Base-by-base conservation (phyloP, 2,113 vertebrate genomes). In the Salvelinus alpinus region DNA sequence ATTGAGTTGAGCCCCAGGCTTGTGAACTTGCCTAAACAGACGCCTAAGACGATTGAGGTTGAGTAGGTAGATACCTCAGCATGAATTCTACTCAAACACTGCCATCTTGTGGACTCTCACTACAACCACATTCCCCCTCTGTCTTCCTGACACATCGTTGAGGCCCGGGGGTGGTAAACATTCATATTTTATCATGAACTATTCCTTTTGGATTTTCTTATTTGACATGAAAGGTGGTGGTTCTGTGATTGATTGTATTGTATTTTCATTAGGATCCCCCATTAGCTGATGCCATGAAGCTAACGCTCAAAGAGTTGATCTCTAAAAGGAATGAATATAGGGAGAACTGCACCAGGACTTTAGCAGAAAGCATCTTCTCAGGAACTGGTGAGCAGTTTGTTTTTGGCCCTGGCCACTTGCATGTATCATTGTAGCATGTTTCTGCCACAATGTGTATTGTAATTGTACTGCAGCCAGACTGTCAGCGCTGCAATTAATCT, bases 251-350 rank as follows among this genome's bases (percentile, higher is more conserved):
- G 38, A 44, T 44, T 44, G 38, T 44, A 11, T 44, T 44, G 9
- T 12, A 44, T 44, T 44, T 44, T 11, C 9, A 12, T 44, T 44
- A 44, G 38, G 38, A 44, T 44, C 9, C 38, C 38, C 38, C 38
- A 44, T 44, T 44, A 44, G 38, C 38, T 44, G 38, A 44, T 9
- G 38, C 38, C 38, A 44, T 44, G 38, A 44, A 44, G 38, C 38
- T 44, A 9, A 44, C 38, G 51, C 92, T 98, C 54, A 89, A 96
- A 75, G 93, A 93, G 85, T 88, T 94, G 69, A 94, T 95, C 4
- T 69, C 84, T 27, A 92, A 93, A 73, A 96, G 96, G 90, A 88
- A 89, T 7, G 89, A 94, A 67, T 99, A 99, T 80, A 95, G 87
- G 82, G 89, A 95, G 74, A 92, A 92, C 71, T 99, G 97, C 82